Conservation (phyloP, 2,888 invertebrate genomes). For the Thalpophila matura region DNA sequence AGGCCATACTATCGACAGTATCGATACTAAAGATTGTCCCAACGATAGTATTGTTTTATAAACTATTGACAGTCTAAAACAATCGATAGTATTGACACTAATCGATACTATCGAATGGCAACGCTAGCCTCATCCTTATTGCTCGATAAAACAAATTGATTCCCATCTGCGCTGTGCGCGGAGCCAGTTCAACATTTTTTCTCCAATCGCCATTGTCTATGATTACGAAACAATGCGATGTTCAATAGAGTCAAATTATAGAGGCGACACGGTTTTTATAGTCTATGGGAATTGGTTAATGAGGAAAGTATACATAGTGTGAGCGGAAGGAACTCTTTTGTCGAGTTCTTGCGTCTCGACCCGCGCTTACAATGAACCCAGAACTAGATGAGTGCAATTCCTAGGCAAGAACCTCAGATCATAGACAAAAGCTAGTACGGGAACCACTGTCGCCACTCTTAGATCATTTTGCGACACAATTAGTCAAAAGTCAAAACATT, state of each 20-base stretch:
- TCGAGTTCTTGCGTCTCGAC: background rate
- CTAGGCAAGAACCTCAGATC: background rate
- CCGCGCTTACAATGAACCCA: background rate
- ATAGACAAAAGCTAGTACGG: too few relatives aligned
- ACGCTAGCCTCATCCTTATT: slow-evolving; percentile 1
- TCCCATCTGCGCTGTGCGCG: slow-evolving; percentile 40
- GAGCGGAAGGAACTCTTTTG: slow-evolving; percentile 4
- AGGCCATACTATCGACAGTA: too few relatives aligned
- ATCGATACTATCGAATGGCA: background rate
- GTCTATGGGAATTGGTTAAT: slow-evolving; percentile 47
- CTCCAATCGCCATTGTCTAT: slow-evolving; percentile 31
- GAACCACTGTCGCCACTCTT: too few relatives aligned
- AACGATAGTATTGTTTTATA: too few relatives aligned
- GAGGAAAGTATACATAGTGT: slow-evolving; percentile 1
- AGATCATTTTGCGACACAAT: too few relatives aligned
- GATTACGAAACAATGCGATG: slow-evolving; percentile 53
- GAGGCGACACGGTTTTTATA: slow-evolving; percentile 31
- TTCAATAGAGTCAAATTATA: slow-evolving; percentile 50
- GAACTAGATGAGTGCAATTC: background rate
- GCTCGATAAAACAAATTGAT: slow-evolving; percentile 25
- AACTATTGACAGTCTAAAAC: too few relatives aligned
- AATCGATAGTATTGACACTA: too few relatives aligned
- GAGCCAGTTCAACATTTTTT: slow-evolving; percentile 36
- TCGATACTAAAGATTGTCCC: too few relatives aligned
- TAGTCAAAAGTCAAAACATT: too few relatives aligned